A percentile compares a stretch with the other conserved stretches of the same genome.
These are phyloP conservation scores for Diabrotica balteata DNA, from an alignment of 2,888 invertebrate species.

Conservation along the genomic window DNA sequence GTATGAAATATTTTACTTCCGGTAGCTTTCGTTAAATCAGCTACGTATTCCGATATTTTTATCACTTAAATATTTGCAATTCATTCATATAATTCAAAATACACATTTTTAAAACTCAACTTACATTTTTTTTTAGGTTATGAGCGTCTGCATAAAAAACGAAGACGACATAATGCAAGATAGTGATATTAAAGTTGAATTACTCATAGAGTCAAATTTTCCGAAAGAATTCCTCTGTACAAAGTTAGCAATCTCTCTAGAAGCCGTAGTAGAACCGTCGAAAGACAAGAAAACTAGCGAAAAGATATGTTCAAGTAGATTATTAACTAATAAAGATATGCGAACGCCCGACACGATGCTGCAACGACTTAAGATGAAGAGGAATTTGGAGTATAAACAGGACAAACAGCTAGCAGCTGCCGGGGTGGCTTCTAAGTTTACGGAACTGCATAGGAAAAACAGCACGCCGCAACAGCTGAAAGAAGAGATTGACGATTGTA, in stretches of 20 bases:
- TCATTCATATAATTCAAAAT: too few relatives aligned
- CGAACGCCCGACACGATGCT: constrained; percentile 68
- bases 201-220: constrained; percentile 67
- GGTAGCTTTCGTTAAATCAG: too few relatives aligned
- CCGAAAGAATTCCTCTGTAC: constrained; percentile 73
- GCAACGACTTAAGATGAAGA: constrained; percentile 70
- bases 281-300: constrained; percentile 47
- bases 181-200: constrained; percentile 62
- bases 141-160: constrained; percentile 53
- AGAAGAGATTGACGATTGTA: constrained; percentile 51
- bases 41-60: too few relatives aligned
- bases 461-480: constrained; percentile 58
- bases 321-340: constrained; percentile 64
- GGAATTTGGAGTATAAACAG: constrained; percentile 80
- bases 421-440: constrained; percentile 73
- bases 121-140: constrained; percentile 59
- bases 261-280: constrained; percentile 44
- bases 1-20: too few relatives aligned
- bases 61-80: too few relatives aligned
- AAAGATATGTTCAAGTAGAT: constrained; percentile 60
- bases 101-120: constrained; percentile 42
- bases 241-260: constrained; percentile 67
- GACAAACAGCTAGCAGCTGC: constrained; percentile 80
- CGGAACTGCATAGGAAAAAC: constrained; percentile 71
- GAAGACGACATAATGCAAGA: constrained; percentile 65